Percentiles rank a stretch among this genome's conserved stretches.
These are phyloP conservation scores for Rhincodon typus DNA, from an alignment of 2,797 vertebrate genomes.

Conservation along the genomic window DNA sequence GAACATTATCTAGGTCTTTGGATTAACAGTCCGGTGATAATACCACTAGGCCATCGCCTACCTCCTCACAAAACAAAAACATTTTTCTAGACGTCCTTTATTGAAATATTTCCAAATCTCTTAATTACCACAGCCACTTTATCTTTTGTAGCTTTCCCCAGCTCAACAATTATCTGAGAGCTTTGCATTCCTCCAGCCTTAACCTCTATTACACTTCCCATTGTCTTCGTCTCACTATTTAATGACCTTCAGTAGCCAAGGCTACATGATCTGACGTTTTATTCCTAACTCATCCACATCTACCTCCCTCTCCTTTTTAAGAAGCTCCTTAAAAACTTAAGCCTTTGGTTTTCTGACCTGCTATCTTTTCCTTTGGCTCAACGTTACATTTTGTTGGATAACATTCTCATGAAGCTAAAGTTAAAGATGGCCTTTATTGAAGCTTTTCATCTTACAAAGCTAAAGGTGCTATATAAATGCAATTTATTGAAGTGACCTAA, in stretches of 20 bases:
- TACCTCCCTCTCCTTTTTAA: background rate
- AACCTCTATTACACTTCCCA: background rate
- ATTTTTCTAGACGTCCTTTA: too few relatives aligned
- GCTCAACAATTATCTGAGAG: background rate
- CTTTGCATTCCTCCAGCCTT: background rate
- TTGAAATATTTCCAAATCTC: background rate
- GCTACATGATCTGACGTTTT: background rate
- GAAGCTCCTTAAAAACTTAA: background rate
- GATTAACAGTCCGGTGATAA: too few relatives aligned
- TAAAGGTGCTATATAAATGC: background rate
- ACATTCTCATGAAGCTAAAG: background rate
- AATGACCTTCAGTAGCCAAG: background rate
- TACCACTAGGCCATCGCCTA: too few relatives aligned
- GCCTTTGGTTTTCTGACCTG: background rate
- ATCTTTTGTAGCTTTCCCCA: background rate
- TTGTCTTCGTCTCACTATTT: background rate
- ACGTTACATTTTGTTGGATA: background rate
- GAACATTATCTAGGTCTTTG: too few relatives aligned
- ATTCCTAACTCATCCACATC: background rate
- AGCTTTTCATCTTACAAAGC: background rate
- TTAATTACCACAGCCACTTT: background rate
- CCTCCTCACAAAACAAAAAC: too few relatives aligned
- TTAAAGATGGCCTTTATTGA: too few relatives aligned
- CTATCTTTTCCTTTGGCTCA: background rate
- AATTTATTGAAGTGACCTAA: background rate